Evolutionary conservation across 2,888 invertebrate genomes (phyloP).

Genomic region (Yponomeuta sedellus): DNA sequence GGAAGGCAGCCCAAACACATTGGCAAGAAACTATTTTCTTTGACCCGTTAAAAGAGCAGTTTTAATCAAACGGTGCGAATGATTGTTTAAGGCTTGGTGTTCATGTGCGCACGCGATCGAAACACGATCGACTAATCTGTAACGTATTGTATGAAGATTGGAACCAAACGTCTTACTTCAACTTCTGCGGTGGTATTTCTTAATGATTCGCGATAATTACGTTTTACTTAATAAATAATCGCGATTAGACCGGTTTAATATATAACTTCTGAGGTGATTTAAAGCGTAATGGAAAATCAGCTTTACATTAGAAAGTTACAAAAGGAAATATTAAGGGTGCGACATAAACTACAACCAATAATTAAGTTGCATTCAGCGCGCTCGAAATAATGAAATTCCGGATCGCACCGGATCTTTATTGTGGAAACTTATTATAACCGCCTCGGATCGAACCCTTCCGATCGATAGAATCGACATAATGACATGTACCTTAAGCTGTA

Average conservation of each 20-base stretch:
- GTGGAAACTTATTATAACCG: constrained; percentile 65
- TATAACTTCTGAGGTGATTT: too few species aligned
- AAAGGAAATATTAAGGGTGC: constrained; percentile 54
- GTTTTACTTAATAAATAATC: too few species aligned
- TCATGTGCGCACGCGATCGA: neutral
- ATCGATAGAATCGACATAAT: constrained; percentile 72
- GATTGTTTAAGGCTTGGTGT: neutral
- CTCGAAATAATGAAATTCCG: constrained; percentile 72
- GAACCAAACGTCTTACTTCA: neutral
- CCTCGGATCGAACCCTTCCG: constrained; percentile 59
- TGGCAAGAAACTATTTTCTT: neutral
- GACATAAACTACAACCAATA: constrained; percentile 59
- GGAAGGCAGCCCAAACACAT: neutral
- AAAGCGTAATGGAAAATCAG: constrained; percentile 12
- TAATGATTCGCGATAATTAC: too few species aligned
- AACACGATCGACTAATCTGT: too few species aligned
- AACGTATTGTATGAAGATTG: neutral
- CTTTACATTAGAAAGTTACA: constrained; percentile 51
- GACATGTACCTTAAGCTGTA: constrained; percentile 38
- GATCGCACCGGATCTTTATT: constrained; percentile 73
- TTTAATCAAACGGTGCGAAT: neutral
- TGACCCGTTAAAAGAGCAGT: neutral
- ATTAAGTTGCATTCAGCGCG: constrained; percentile 74
- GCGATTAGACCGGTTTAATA: too few species aligned
- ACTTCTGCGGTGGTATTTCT: neutral